Percentiles rank a stretch among this genome's conserved stretches.
phyloP scores from a whole-genome alignment of 2,113 vertebrate species.

The Electrona antarctica region DNA sequence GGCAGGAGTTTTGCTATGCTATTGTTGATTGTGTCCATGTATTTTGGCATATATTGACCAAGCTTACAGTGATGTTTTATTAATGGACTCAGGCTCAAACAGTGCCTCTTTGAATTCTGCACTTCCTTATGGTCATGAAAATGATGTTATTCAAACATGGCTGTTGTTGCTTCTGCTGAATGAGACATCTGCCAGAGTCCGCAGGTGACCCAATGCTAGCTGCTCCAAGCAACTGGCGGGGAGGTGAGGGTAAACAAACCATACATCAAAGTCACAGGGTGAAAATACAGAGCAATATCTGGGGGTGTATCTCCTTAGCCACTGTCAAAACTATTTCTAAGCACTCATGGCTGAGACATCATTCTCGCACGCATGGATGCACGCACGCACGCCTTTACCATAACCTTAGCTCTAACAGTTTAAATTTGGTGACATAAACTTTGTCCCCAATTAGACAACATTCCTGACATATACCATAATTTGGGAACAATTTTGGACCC shows the following conservation, averaged over 20 bases:
- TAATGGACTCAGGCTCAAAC: conserved; percentile 61
- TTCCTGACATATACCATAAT: too few species aligned
- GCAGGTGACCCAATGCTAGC: conserved; percentile 28
- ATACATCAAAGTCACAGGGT: conserved; percentile 32
- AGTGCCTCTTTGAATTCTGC: conserved; percentile 36
- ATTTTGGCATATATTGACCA: conserved; percentile 64
- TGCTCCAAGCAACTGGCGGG: not conserved
- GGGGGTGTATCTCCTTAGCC: not conserved
- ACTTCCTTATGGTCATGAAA: conserved; percentile 47
- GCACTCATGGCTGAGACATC: too few species aligned
- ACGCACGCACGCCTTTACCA: too few species aligned
- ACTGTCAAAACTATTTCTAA: not conserved
- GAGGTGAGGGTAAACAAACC: conserved; percentile 48
- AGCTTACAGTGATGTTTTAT: conserved; percentile 59
- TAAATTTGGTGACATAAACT: too few species aligned
- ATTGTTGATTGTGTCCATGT: conserved; percentile 57
- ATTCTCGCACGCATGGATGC: too few species aligned
- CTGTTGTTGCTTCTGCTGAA: conserved; percentile 3
- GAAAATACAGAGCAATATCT: conserved; percentile 1
- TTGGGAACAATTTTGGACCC: too few species aligned
- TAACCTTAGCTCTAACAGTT: too few species aligned
- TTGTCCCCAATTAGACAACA: too few species aligned
- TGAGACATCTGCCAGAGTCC: not conserved
- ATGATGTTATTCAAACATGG: conserved; percentile 5
- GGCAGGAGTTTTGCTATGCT: conserved; percentile 51